Percentiles rank a stretch among this genome's conserved stretches.
These are phyloP conservation scores for Nipponacmea schrenckii DNA, from an alignment of 2,888 invertebrate genomes.

Conservation along the genomic window DNA sequence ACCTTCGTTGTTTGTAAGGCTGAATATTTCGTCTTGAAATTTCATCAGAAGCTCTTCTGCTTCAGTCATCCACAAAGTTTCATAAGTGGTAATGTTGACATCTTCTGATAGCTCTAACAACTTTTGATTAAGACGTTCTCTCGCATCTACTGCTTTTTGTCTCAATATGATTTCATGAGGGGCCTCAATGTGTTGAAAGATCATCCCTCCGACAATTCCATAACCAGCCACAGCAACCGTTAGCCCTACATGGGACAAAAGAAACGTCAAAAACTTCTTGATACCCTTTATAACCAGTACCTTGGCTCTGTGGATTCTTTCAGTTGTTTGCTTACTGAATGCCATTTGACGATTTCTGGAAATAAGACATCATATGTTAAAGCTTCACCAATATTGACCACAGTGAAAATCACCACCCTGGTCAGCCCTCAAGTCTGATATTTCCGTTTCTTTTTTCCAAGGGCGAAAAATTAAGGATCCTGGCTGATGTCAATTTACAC, in stretches of 20 bases:
- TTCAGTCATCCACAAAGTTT: slow-evolving; percentile 87
- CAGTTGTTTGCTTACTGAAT: background rate
- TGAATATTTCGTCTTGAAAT: slow-evolving; percentile 82
- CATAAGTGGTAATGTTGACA: slow-evolving; percentile 77
- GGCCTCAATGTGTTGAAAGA: slow-evolving; percentile 35
- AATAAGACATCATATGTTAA: background rate
- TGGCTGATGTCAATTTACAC: no score
- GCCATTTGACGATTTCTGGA: background rate
- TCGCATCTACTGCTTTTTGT: slow-evolving; percentile 17
- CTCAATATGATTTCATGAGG: slow-evolving; percentile 32
- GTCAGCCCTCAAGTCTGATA: no score
- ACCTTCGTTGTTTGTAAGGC: slow-evolving; percentile 81
- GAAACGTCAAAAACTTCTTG: slow-evolving; percentile 27
- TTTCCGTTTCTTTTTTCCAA: no score
- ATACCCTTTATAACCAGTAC: slow-evolving; percentile 13
- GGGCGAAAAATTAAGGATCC: no score
- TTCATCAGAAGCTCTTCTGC: slow-evolving; percentile 80
- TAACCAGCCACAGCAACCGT: slow-evolving; percentile 37
- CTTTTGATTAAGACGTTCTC: slow-evolving; percentile 28
- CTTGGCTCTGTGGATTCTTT: slow-evolving; percentile 11
- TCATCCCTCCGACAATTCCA: slow-evolving; percentile 35
- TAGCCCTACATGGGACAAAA: slow-evolving; percentile 39
- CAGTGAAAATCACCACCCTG: no score
- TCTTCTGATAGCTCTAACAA: slow-evolving; percentile 89
- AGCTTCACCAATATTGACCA: no score